Percentiles rank a stretch among this genome's conserved stretches.
Evolutionary conservation across 2,113 vertebrate species (phyloP).

Genomic region (Neogale vison): DNA sequence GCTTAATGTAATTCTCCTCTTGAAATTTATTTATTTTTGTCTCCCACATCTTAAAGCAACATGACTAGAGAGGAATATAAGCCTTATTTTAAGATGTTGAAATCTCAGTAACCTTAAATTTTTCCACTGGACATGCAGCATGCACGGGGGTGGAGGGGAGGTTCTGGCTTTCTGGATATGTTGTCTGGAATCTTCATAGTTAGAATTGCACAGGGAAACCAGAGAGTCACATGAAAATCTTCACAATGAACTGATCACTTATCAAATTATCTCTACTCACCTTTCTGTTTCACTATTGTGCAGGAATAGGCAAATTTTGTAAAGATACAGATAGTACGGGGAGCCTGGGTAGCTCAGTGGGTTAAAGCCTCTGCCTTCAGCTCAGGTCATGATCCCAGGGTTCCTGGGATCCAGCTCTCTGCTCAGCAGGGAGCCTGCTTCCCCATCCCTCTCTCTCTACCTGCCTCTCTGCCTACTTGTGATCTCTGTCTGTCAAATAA

Average conservation of each 20-base stretch:
- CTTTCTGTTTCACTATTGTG: not conserved
- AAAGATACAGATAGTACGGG: not conserved
- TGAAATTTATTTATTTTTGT: not conserved
- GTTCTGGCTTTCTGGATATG: not conserved
- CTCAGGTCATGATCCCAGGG: too few relatives aligned
- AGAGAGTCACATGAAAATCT: not conserved
- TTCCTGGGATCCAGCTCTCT: too few relatives aligned
- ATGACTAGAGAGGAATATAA: not conserved
- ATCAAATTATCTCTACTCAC: not conserved
- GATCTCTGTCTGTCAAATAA: too few relatives aligned
- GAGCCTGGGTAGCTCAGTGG: too few relatives aligned
- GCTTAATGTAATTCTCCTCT: constrained; percentile 2
- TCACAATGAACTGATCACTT: not conserved
- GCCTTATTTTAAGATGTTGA: not conserved
- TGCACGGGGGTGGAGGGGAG: too few relatives aligned
- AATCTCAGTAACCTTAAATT: not conserved
- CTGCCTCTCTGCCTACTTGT: too few relatives aligned
- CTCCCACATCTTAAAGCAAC: not conserved
- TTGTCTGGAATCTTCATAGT: not conserved
- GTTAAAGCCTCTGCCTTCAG: too few relatives aligned
- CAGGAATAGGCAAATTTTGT: not conserved
- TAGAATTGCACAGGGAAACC: not conserved
- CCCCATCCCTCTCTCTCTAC: too few relatives aligned
- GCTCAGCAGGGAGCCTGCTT: too few relatives aligned
- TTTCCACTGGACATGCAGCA: not conserved